Evolutionary conservation across 2,113 vertebrate genomes (phyloP), one percentile per base, ranked within the genome.

Genomic region (Rana temporaria): DNA sequence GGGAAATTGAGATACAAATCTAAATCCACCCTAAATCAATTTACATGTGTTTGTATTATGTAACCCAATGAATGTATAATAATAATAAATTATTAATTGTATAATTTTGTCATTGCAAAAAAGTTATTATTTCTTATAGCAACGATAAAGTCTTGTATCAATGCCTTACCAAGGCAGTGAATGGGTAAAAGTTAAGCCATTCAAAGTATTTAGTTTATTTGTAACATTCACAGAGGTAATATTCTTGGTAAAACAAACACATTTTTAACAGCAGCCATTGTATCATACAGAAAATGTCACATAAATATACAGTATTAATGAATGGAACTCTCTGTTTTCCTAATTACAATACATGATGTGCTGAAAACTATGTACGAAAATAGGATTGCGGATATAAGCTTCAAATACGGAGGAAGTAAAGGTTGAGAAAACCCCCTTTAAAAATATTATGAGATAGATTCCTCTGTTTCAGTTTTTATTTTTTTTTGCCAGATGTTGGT

Each of bases 271-370:
- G 70, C 19, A 18, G 63, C 80, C 42, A 67, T 34, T 75, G 70
- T 82, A 75, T 26, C 26, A 75, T 22, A 68, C 59, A 48, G 20
- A 68, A 60, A 22, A 30, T 38, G 86, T 89, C 87, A 86, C 73
- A 81, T 81, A 87, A 87, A 89, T 88, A 70, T 71, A 86, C 84
- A 86, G 42, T 48, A 81, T 86, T 86, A 86, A 48, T 90, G 88
- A 92, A 90, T 88, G 85, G 87, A 90, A 88, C 56, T 81, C 86
- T 90, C 87, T 90, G 88, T 91, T 83, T 86, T 87, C 84, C 19
- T 89, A 90, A 90, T 90, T 90, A 86, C 86, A 87, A 84, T 86
- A 86, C 79, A 85, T 83, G 75, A 78, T 87, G 78, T 87, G 80
- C 87, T 90, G 86, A 87, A 89, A 91, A 91, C 88, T 88, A 88